Percentiles rank a stretch among this genome's conserved stretches.
Evolutionary conservation across 2,888 invertebrate species (phyloP).

Genomic region (Catonia carolina): DNA sequence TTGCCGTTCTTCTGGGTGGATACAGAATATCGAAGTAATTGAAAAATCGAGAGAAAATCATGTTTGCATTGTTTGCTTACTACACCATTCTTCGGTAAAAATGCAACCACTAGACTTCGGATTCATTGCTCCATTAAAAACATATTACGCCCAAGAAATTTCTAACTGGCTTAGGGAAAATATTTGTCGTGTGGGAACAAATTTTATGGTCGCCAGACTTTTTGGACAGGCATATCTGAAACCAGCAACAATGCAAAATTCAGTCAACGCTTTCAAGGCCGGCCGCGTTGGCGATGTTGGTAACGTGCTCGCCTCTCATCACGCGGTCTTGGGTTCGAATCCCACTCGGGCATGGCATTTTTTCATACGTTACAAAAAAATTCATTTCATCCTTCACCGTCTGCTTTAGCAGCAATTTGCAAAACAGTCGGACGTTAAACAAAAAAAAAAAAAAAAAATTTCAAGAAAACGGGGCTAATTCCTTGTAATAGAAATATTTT

Average conservation of each 20-base stretch:
- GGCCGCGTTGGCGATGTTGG: too few species aligned
- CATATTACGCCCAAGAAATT: constrained; percentile 22
- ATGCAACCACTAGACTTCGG: constrained; percentile 18
- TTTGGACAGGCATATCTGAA: constrained; percentile 36
- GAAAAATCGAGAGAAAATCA: constrained; percentile 14
- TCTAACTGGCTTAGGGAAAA: constrained; percentile 30
- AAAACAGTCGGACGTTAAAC: too few species aligned
- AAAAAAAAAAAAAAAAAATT: too few species aligned
- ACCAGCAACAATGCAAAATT: constrained; percentile 30
- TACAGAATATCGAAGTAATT: constrained; percentile 16
- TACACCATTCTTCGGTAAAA: constrained; percentile 8
- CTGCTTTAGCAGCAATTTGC: too few species aligned
- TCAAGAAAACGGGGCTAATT: constrained; percentile 33
- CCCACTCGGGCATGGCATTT: too few species aligned
- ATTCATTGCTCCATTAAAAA: constrained; percentile 20
- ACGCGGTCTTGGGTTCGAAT: too few species aligned
- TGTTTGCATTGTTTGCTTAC: constrained; percentile 21
- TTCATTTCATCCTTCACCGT: too few species aligned
- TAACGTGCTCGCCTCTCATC: too few species aligned
- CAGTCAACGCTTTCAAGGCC: constrained; percentile 33
- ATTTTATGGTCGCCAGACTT: constrained; percentile 23
- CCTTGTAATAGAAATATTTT: constrained; percentile 35
- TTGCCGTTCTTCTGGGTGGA: background rate
- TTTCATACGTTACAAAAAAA: too few species aligned
- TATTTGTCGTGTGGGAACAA: constrained; percentile 29